Evolutionary conservation across 2,797 vertebrate genomes (phyloP), one percentile per base, ranked within the genome.

Genomic region (Cossypha caffra): DNA sequence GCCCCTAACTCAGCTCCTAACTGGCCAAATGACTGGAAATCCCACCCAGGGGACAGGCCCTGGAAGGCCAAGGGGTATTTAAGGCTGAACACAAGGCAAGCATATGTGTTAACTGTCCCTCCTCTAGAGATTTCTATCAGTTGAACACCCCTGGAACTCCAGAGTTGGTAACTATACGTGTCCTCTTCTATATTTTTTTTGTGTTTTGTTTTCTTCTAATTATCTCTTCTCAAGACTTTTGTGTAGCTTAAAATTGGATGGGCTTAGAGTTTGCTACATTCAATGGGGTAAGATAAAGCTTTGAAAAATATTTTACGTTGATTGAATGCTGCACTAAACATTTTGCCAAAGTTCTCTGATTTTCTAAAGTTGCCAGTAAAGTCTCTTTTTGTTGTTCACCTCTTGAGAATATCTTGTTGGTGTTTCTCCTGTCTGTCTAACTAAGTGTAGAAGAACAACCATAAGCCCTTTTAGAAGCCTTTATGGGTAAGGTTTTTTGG

Each of bases 51-150:
- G 16, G 9, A 25, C 26, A 31, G 20, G 7, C 10, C 26, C 26
- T 37, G 28, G 45, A 75, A 51, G 18, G 7, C 31, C n/a, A 58
- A 67, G 8, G 15, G 28, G 5, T 43, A 43, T 51, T 67, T 74
- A 31, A 66, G 11, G 21, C 17, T 42, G 12, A 84, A 37, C n/a
- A 75, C 0, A 0, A 50, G 5, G 1, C 6, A 48, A 20, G 1
- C 0, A 9, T 7, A 0, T 15, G 3, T 58, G 2, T 21, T 66
- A 10, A 4, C 5, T 3, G 0, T 31, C 2, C 4, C 8, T 51
- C 6, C 1, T 23, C 6, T 33, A 1, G 5, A 9, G 13, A 2
- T 17, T 50, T 66, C 17, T 48, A 2, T 31, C 8, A 59, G 5
- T 8, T 45, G 18, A 67, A 6, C 0, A 5, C 0, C 7, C 1